These are phyloP conservation scores for Aplidium turbinatum DNA, from an alignment of 23 tunicate genomes.

Conservation along the genomic window DNA sequence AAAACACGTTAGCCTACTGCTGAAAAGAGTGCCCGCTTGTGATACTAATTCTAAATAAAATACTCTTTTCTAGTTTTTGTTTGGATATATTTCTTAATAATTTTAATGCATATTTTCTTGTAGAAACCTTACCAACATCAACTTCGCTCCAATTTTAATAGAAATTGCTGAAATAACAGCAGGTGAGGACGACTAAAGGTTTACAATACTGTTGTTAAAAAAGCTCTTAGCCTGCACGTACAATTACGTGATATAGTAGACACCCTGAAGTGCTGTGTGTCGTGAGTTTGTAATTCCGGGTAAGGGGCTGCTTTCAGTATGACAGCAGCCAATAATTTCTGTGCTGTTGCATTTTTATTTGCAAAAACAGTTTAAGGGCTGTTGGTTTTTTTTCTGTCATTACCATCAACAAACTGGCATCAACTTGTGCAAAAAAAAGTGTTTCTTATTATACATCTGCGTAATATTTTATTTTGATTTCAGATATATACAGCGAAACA, in stretches of 20 bases:
- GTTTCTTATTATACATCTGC: background rate
- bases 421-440: no score
- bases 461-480: background rate
- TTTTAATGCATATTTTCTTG: background rate
- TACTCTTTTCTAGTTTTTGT: no score
- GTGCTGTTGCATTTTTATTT: no score
- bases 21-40: no score
- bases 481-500: constrained; percentile 58
- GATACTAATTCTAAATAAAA: no score
- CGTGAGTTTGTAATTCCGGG: background rate
- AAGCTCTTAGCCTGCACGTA: background rate
- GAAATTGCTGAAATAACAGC: constrained; percentile 50
- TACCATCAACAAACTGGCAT: no score
- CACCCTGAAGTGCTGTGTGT: background rate
- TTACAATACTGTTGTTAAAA: background rate
- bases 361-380: no score
- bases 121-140: constrained; percentile 58
- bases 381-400: no score
- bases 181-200: constrained; percentile 45
- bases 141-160: constrained; percentile 48
- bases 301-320: no score
- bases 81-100: background rate
- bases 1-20: no score
- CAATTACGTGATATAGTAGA: no score
- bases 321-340: no score